Percentiles rank a stretch among this genome's conserved stretches.
These are phyloP conservation scores for Sebastes cheni DNA, from an alignment of 2,797 vertebrate species.

Conservation along the genomic window DNA sequence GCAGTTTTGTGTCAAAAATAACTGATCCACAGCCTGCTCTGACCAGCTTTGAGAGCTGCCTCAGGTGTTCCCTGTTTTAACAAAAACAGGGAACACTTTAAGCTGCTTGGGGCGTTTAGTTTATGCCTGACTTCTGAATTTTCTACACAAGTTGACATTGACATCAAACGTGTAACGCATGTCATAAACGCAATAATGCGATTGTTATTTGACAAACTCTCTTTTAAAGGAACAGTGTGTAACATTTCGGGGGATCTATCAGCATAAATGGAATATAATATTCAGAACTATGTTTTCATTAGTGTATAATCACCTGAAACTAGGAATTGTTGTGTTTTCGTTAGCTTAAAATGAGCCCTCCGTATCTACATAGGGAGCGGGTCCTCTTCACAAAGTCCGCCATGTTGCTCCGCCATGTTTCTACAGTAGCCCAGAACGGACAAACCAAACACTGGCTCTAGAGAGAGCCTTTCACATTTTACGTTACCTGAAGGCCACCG, in stretches of 20 bases:
- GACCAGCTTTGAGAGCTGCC: background rate
- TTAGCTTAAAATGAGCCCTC: no score
- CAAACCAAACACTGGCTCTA: no score
- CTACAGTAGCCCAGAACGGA: no score
- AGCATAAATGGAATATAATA: background rate
- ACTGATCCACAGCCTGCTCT: background rate
- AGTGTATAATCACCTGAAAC: background rate
- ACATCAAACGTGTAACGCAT: background rate
- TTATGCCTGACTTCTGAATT: background rate
- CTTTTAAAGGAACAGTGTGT: background rate
- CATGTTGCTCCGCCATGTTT: no score
- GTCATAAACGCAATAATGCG: background rate
- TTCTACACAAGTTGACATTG: background rate
- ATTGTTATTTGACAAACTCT: background rate
- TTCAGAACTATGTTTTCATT: background rate
- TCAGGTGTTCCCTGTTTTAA: background rate
- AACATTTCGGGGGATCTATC: background rate
- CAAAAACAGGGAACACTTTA: background rate
- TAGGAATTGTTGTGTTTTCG: no score
- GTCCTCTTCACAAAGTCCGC: no score
- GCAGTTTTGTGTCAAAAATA: constrained; percentile 9
- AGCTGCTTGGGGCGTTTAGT: fast-evolving
- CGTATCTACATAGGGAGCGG: no score
- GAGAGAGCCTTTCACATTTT: no score
- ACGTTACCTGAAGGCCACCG: no score